Base-by-base conservation (phyloP, 1,140 invertebrate species). In the Piezodorus guildinii region DNA sequence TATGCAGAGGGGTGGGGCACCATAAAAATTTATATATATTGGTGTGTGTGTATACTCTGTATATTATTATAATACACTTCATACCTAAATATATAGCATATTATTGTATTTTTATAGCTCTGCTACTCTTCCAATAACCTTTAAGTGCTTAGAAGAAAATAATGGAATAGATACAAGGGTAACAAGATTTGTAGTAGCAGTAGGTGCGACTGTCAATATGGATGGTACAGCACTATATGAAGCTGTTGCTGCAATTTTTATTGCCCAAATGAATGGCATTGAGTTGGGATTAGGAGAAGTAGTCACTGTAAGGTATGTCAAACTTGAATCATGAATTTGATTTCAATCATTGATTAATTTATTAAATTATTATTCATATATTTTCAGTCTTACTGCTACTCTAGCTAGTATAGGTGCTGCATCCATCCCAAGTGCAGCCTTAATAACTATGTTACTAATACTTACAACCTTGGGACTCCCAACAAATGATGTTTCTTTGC, bases 381-480 rank as follows among this genome's bases (percentile, higher is more conserved):
- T 8, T 74, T 72, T 62, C 66, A 85, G 85, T 71, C 77, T 87
- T 51, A 88, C 86, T 17, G 83, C 86, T 14, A 88, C 85, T 12
- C 77, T 86, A 58, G 87, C 87, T 3, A 85, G 85, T 60, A 84
- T 90, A 68, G 88, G 88, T 58, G 86, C 88, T 9, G 87, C 87
- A 3, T 86, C 86, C 65, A 86, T 90, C 39, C 88, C 88, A 5
- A 83, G 85, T 69, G 84, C 86, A 54, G 82, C 81, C 34, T 69
- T 85, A 16, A 84, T 88, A n/a, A 88, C 85, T 17, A 87, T 88
- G 84, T 74, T 88, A n/a, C 80, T 89, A 67, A 85, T 89, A 9
- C 73, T 90, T 45, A 84, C 83, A 61, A 82, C 86, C 6, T 77
- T 89, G 23, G 85, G 85, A 34, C 77, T 89, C 27, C 85, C 86